phyloP scores from a whole-genome alignment of 2,797 vertebrate genomes.

The Coluber constrictor region DNA sequence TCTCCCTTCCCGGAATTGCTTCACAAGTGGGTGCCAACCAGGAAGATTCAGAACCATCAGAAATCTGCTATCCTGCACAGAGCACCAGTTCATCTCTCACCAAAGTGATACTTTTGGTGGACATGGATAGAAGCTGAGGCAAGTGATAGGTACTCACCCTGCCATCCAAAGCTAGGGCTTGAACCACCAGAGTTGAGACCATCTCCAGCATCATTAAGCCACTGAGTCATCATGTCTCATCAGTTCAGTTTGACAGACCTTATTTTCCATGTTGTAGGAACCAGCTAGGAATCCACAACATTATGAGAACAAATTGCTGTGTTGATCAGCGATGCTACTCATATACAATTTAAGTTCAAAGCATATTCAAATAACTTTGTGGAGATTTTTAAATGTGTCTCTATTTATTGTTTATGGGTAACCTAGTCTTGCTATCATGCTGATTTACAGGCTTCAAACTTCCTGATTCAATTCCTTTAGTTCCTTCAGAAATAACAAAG shows the following conservation, averaged over 20 bases:
- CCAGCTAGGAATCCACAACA: conserved; percentile 13
- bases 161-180: neutral
- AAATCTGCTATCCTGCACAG: neutral
- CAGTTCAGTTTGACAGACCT: conserved; percentile 49
- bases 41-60: neutral
- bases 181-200: neutral
- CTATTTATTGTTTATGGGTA: conserved; percentile 54
- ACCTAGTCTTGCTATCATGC: conserved; percentile 47
- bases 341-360: conserved; percentile 47
- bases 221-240: neutral
- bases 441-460: conserved; percentile 40
- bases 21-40: neutral
- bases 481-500: conserved; percentile 61
- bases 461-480: conserved; percentile 61
- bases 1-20: neutral
- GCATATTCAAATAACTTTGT: conserved; percentile 50
- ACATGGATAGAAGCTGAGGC: neutral
- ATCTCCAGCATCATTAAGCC: neutral
- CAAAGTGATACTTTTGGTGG: neutral
- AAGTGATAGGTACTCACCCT: neutral
- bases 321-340: conserved; percentile 34
- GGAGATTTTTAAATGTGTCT: conserved; percentile 35
- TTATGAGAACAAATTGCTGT: conserved; percentile 5
- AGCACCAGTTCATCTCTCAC: neutral
- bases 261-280: conserved; percentile 40